Base-by-base conservation (phyloP, 2,113 vertebrate species). In the Erythrolamprus reginae region DNA sequence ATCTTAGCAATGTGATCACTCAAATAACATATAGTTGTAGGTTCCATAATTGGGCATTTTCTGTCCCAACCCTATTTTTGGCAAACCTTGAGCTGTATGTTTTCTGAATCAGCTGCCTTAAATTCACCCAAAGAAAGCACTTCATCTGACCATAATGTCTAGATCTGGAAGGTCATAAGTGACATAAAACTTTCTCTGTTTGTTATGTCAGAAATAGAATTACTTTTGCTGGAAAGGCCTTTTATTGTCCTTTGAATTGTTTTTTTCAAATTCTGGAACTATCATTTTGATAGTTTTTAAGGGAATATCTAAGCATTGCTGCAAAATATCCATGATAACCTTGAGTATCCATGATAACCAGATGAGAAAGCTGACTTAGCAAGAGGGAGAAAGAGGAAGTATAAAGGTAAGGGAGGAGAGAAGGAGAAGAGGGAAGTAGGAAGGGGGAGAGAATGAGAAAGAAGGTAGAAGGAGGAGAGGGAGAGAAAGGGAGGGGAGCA, bases 211-310 rank as follows among this genome's bases (percentile, higher is more conserved):
- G 48, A 85, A 50, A 26, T 51, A 51, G 83, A 47, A 50, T 13
- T 51, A 17, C 28, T 85, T 85, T 85, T 51, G 28, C 45, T 0
- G 0, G 42, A 83, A 90, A 65, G 0, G 48, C 47, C 89, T 90
- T 53, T 9, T 38, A n/a, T 38, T 56, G 51, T 53, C 53, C n/a
- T 52, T 86, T 33, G 21, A 24, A 28, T 86, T 86, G 4, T 55
- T 86, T 38, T 86, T 38, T 86, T 86, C 21, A 86, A 53, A 53
- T 42, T 86, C 7, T 77, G 65, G 65, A 77, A 38, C 89, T 93
- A 94, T 91, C 24, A 47, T 45, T 55, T 0, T n/a, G n/a, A n/a
- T n/a, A n/a, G n/a, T 92, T 94, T 90, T 95, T 95, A 95, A 86
- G 88, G 92, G 38, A 85, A 95, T 94, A 90, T 51, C 93, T 61